These are phyloP conservation scores for Tinamus guttatus DNA, from an alignment of 2,113 vertebrate species.

Conservation along the genomic window DNA sequence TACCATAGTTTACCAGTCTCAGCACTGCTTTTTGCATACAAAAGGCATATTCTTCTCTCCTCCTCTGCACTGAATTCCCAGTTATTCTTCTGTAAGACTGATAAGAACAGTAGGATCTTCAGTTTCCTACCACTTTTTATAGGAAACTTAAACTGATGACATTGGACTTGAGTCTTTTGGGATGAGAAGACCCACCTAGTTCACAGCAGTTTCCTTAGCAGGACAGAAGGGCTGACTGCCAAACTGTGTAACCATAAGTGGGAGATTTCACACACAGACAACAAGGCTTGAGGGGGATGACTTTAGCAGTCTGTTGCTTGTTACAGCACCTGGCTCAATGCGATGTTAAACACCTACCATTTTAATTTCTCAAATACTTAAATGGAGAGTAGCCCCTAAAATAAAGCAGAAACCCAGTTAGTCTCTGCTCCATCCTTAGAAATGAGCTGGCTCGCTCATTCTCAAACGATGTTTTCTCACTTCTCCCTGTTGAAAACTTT, in stretches of 20 bases:
- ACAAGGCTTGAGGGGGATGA: neutral
- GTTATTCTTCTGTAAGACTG: neutral
- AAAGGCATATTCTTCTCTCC: neutral
- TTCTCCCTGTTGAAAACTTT: conserved; percentile 38
- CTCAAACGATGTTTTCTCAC: conserved; percentile 36
- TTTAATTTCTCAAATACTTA: neutral
- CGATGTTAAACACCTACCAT: neutral
- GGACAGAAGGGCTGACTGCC: neutral
- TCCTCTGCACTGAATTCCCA: neutral
- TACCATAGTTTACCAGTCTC: conserved; percentile 24
- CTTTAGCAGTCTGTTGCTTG: neutral
- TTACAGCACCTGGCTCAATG: neutral
- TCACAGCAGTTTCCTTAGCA: neutral
- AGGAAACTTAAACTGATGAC: neutral
- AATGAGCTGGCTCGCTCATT: neutral
- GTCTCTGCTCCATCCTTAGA: neutral
- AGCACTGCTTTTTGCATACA: neutral
- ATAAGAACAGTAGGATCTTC: neutral
- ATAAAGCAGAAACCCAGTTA: neutral
- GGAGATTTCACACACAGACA: neutral
- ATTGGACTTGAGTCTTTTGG: neutral
- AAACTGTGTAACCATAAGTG: neutral
- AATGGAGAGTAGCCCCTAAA: neutral
- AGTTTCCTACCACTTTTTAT: neutral
- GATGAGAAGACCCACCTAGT: neutral